Evolutionary conservation across 2,113 vertebrate species (phyloP).

Genomic region (Oophaga pumilio): DNA sequence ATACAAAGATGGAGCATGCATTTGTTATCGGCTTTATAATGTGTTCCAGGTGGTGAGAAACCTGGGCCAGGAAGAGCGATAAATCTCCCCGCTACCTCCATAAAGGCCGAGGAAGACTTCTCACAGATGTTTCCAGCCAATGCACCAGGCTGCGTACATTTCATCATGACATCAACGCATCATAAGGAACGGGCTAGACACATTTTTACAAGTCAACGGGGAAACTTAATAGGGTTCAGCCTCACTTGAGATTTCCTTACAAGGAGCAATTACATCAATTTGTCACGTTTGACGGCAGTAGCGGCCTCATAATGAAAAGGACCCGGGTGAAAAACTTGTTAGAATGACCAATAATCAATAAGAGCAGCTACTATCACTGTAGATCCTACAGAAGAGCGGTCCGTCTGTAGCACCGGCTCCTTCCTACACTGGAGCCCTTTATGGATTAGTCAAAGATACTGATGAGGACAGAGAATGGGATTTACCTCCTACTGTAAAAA

Average conservation of each 20-base stretch:
- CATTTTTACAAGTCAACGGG: not conserved
- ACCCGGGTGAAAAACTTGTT: not conserved
- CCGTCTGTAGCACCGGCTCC: not conserved
- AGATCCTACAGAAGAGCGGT: not conserved
- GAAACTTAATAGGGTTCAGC: not conserved
- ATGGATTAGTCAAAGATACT: not conserved
- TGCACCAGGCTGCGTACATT: not conserved
- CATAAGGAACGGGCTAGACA: not conserved
- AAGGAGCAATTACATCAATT: not conserved
- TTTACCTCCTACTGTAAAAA: not conserved
- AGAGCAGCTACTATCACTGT: not conserved
- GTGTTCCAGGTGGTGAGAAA: not conserved
- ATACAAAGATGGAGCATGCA: not conserved
- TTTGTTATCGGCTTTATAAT: constrained; percentile 26
- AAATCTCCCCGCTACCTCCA: not conserved
- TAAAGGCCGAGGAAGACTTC: not conserved
- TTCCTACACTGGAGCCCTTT: not conserved
- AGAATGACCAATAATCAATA: not conserved
- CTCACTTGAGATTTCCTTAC: constrained; percentile 6
- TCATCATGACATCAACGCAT: not conserved
- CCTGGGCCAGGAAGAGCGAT: not conserved
- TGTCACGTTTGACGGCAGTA: not conserved
- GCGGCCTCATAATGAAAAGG: not conserved
- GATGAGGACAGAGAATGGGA: not conserved
- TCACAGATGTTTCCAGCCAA: constrained; percentile 18